Percentiles rank a stretch among this genome's conserved stretches.
These are phyloP conservation scores for Microplitis deprimator DNA, from an alignment of 2,888 invertebrate species.

Conservation along the genomic window DNA sequence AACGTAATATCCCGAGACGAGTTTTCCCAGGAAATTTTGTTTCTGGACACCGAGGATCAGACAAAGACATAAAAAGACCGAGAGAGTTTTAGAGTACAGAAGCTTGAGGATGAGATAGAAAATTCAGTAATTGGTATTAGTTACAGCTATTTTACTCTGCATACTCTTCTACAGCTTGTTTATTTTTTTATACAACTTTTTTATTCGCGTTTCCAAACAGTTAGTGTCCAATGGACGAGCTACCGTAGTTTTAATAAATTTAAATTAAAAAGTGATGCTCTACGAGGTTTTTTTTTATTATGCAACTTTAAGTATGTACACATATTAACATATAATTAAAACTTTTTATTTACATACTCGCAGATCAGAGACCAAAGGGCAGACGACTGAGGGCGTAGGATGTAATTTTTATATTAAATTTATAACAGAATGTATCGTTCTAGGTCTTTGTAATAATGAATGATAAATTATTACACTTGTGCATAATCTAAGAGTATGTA, in stretches of 20 bases:
- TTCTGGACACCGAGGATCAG: background rate
- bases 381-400: too few species aligned
- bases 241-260: background rate
- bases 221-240: background rate
- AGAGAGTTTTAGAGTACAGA: background rate
- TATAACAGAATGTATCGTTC: too few species aligned
- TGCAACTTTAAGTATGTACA: background rate
- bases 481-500: too few species aligned
- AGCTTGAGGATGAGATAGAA: conserved; percentile 2
- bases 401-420: too few species aligned
- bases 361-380: too few species aligned
- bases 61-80: background rate
- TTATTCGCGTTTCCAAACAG: background rate
- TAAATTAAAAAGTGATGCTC: background rate
- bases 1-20: conserved; percentile 31
- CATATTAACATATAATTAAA: background rate
- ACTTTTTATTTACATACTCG: background rate
- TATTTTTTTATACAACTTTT: background rate
- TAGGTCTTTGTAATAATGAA: background rate
- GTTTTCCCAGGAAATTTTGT: conserved; percentile 12
- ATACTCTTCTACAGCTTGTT: conserved; percentile 4
- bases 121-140: conserved; percentile 26
- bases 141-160: conserved; percentile 25
- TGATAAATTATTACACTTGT: conserved; percentile 2
- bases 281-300: background rate